Evolutionary conservation across 35 echinoderm and acorn worm species (phyloP).

Genomic region (Holothuria glaberrima): DNA sequence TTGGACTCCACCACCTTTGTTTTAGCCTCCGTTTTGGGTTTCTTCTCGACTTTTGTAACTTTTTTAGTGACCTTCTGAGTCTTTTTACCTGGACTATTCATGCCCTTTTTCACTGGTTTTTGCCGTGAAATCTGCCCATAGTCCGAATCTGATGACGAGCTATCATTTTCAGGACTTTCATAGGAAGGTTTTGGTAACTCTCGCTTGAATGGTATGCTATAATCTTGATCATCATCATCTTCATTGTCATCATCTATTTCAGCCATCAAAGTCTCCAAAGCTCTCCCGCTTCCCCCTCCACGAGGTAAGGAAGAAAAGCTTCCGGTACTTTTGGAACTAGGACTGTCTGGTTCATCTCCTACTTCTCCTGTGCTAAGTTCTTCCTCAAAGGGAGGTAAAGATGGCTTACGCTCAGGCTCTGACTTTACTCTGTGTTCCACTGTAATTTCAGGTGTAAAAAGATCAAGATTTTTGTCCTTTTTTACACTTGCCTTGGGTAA

Average conservation of each 20-base stretch:
- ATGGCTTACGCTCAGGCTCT: conserved; percentile 65
- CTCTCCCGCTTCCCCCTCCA: conserved; percentile 64
- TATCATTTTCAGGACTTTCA: conserved; percentile 11
- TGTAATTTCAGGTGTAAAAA: conserved; percentile 85
- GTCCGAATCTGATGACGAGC: conserved; percentile 5
- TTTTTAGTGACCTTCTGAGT: conserved; percentile 49
- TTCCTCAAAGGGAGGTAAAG: conserved; percentile 92
- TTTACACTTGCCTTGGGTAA: conserved; percentile 28
- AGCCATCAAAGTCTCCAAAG: conserved; percentile 79
- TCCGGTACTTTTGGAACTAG: conserved; percentile 80
- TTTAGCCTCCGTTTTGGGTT: conserved; percentile 63
- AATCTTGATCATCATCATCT: conserved; percentile 85
- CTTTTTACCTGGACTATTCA: background rate
- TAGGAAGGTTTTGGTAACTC: conserved; percentile 29
- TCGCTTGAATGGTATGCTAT: conserved; percentile 75
- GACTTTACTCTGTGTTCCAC: conserved; percentile 58
- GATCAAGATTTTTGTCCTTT: conserved; percentile 46
- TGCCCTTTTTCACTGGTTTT: conserved; percentile 24
- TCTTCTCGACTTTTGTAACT: conserved; percentile 48
- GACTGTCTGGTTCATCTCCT: conserved; percentile 56
- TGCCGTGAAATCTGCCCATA: conserved; percentile 23
- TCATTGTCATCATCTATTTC: conserved; percentile 85
- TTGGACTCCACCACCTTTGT: conserved; percentile 51
- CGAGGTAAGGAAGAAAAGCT: conserved; percentile 91
- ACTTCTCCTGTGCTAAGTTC: conserved; percentile 87